phyloP scores from a whole-genome alignment of 2,797 vertebrate species.

The Malurus splendens region DNA sequence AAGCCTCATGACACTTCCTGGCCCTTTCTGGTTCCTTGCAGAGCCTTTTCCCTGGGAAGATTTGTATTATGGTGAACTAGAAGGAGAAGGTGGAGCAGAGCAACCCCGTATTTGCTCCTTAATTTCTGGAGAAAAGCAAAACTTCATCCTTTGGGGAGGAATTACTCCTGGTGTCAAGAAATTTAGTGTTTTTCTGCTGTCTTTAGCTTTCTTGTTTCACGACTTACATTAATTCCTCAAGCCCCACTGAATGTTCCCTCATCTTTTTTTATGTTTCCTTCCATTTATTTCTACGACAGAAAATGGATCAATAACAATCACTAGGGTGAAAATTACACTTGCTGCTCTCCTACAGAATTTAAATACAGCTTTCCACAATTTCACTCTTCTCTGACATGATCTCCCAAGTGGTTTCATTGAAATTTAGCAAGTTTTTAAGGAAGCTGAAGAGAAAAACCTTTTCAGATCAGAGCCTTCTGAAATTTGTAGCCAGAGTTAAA shows the following conservation, averaged over 20 bases:
- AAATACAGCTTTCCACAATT: background rate
- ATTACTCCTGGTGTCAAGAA: constrained; percentile 19
- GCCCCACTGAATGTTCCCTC: background rate
- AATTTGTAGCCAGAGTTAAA: background rate
- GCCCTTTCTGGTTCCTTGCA: constrained; percentile 64
- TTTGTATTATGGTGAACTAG: constrained; percentile 63
- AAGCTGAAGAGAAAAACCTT: background rate
- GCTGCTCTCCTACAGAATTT: background rate
- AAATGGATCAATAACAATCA: background rate
- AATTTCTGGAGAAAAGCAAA: constrained; percentile 45
- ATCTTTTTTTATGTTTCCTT: background rate
- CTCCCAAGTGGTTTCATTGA: background rate
- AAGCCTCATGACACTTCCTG: constrained; percentile 64
- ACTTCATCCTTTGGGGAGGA: constrained; percentile 36
- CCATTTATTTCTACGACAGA: background rate
- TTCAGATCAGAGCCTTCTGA: background rate
- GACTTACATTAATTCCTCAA: background rate
- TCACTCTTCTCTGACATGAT: background rate
- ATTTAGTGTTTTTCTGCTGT: background rate
- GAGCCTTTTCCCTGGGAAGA: constrained; percentile 67
- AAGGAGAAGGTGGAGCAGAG: constrained; percentile 50
- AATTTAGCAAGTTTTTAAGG: constrained; percentile 1
- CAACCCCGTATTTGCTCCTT: constrained; percentile 43
- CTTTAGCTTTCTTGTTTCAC: background rate
- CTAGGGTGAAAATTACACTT: background rate